Base-by-base conservation (phyloP, 2,113 vertebrate genomes). In the Falco punctatus region DNA sequence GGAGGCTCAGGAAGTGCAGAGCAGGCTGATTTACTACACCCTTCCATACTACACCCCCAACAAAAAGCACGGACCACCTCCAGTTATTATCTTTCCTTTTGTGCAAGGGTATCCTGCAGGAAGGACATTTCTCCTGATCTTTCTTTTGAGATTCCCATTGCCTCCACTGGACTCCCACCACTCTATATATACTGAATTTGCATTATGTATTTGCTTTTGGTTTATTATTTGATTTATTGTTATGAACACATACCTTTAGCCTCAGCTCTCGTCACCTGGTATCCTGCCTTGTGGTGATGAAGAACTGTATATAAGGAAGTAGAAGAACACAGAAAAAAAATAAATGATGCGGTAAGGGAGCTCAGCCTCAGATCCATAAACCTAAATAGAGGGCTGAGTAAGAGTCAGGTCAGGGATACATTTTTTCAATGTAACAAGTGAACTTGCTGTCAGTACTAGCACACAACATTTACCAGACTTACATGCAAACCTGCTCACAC, bases 251-350 rank as follows among this genome's bases (percentile, higher is more conserved):
- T 98, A 98, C 98, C 97, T 96, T 85, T 92, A 80, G 73, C 85
- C 92, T 98, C 98, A 98, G 97, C 98, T 98, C 77, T 98, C 98
- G 86, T 98, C 98, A 95, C 94, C 90, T 28, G 97, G 94, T 92
- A 97, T 94, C 97, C 98, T 98, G 90, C 97, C 97, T 97, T 98
- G 98, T 54, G 98, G 97, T 33, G 97, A 98, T 7, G 98, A 96
- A 67, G 98, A 98, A 70, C 98, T 98, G 93, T 35, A 81, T 12
- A 22, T 38, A 93, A 92, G 64, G 42, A 70, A 83, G 57, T 5
- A 72, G 30, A 71, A 88, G 30, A 88, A 91, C 1, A 87, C 15
- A 97, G 75, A 61, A 33, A 72, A 86, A 81, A 55, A 61, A 52
- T 16, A 19, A 84, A 81, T 13, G 91, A 49, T 21, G 13, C 44